Percentiles rank a stretch among this genome's conserved stretches.
Conservation (phyloP, 2,797 vertebrate genomes). For the Propithecus deckenii region DNA sequence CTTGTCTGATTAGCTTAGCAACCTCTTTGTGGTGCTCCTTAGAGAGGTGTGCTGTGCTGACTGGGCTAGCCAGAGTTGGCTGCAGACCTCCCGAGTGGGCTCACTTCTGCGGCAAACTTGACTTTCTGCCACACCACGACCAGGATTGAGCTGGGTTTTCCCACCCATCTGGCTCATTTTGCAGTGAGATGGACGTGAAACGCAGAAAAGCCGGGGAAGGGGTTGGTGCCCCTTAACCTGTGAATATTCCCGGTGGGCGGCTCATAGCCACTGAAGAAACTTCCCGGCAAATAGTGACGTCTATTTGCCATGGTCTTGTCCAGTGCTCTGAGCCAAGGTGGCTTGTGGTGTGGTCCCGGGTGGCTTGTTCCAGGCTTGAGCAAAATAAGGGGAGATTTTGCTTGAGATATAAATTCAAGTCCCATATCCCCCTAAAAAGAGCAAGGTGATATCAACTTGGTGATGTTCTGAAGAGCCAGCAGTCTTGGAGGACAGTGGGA, state of each 20-base stretch:
- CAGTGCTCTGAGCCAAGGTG: background rate
- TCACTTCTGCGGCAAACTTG: slow-evolving; percentile 34
- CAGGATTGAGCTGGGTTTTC: background rate
- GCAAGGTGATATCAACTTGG: background rate
- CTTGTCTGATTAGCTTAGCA: slow-evolving; percentile 79
- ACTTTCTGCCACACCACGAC: background rate
- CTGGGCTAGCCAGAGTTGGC: background rate
- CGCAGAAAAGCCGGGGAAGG: background rate
- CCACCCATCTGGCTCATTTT: background rate
- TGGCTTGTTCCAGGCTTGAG: background rate
- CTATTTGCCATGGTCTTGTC: background rate
- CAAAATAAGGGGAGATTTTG: background rate
- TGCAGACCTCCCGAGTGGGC: background rate
- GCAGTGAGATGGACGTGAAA: background rate
- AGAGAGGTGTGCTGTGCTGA: slow-evolving; percentile 53
- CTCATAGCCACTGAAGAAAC: background rate
- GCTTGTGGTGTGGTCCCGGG: background rate
- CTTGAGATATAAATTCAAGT: background rate
- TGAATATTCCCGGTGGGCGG: background rate
- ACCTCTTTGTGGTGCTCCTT: slow-evolving; percentile 66
- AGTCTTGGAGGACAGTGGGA: background rate
- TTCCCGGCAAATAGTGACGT: background rate
- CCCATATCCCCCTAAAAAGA: background rate
- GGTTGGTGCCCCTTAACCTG: background rate
- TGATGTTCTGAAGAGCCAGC: background rate